These are phyloP conservation scores for Mystacides longicornis DNA, from an alignment of 2,888 invertebrate species.

Conservation along the genomic window DNA sequence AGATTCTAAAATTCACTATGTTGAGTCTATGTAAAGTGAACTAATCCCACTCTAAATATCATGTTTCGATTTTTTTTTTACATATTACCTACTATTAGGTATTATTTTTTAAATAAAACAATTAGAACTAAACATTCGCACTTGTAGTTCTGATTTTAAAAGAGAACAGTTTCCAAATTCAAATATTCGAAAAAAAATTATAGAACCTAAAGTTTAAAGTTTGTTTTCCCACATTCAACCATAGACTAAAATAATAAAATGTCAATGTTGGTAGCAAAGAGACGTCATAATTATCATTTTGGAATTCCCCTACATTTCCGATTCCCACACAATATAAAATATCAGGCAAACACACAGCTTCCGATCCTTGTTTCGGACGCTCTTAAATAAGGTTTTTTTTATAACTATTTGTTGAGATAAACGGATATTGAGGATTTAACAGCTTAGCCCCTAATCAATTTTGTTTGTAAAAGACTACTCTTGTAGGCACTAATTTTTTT, in stretches of 20 bases:
- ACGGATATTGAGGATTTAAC: neutral
- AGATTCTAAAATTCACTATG: too few species aligned
- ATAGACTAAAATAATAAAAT: too few species aligned
- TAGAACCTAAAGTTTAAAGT: neutral
- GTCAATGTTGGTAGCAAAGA: neutral
- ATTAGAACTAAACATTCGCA: too few species aligned
- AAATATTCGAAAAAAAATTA: neutral
- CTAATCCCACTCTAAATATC: too few species aligned
- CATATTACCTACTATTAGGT: too few species aligned
- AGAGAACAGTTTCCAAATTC: neutral
- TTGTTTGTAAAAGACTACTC: too few species aligned
- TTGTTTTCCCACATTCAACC: neutral
- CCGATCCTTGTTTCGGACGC: neutral
- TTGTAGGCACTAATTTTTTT: too few species aligned
- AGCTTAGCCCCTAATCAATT: too few species aligned
- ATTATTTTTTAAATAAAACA: too few species aligned
- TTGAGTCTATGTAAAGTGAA: too few species aligned
- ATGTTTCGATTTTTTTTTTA: too few species aligned
- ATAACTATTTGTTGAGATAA: neutral
- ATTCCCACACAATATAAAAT: neutral
- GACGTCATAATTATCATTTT: neutral
- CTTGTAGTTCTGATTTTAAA: too few species aligned
- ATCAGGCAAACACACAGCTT: neutral
- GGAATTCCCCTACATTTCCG: neutral
- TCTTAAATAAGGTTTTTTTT: neutral